Conservation (phyloP, 1,140 invertebrate species). For the Aleiodes sp. region DNA sequence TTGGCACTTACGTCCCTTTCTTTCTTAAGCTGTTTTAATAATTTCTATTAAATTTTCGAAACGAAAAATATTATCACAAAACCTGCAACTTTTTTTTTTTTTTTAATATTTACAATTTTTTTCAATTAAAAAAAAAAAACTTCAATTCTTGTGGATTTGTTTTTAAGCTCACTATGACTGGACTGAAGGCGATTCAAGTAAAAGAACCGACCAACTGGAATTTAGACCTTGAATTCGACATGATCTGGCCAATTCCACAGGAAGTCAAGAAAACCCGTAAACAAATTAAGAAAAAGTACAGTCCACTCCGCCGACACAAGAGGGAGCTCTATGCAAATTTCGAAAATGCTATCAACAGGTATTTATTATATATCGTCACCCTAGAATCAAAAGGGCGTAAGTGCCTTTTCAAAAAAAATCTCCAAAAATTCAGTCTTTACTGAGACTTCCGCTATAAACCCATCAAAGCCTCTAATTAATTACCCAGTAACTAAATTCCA, state of each 20-base stretch:
- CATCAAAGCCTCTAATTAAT: too few relatives aligned
- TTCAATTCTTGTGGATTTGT: too few relatives aligned
- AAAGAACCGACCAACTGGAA: constrained; percentile 54
- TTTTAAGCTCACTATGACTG: constrained; percentile 50
- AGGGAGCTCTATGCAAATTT: constrained; percentile 59
- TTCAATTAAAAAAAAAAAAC: constrained; percentile 17
- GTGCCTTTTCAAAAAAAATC: too few relatives aligned
- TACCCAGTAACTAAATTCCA: too few relatives aligned
- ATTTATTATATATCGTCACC: constrained; percentile 30
- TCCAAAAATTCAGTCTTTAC: background rate
- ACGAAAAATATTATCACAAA: background rate
- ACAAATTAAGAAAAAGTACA: constrained; percentile 21
- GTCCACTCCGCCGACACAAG: constrained; percentile 50
- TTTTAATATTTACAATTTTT: background rate
- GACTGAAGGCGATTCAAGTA: constrained; percentile 54
- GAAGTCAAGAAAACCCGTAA: constrained; percentile 15
- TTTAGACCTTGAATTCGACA: constrained; percentile 57
- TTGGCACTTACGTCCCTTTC: too few relatives aligned
- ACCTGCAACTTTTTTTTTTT: background rate
- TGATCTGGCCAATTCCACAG: constrained; percentile 58
- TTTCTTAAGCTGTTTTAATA: too few relatives aligned
- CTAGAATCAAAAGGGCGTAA: too few relatives aligned
- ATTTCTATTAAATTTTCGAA: too few relatives aligned
- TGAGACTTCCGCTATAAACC: background rate
- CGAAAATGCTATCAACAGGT: constrained; percentile 60